phyloP scores from a whole-genome alignment of 2,888 invertebrate species.

The Drymonia ruficornis region DNA sequence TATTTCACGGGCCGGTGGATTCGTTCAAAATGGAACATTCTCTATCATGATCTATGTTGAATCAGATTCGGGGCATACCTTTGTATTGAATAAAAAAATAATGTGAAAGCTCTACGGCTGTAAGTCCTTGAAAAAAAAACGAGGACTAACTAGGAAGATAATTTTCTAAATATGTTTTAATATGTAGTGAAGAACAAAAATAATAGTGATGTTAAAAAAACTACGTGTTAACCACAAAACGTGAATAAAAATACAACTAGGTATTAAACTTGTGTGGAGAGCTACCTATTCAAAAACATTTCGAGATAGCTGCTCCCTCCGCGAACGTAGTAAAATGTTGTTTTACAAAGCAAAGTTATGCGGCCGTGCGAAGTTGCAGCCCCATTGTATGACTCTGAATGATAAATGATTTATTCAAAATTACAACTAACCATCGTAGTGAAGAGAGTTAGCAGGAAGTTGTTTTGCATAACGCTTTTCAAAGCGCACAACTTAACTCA shows the following conservation, averaged over 20 bases:
- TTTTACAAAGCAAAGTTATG: conserved; percentile 32
- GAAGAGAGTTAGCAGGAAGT: neutral
- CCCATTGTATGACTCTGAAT: conserved; percentile 33
- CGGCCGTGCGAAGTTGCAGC: conserved; percentile 25
- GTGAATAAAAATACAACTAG: too few species aligned
- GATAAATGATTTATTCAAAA: conserved; percentile 43
- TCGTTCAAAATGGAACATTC: conserved; percentile 38
- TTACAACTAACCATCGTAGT: conserved; percentile 25
- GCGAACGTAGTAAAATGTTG: conserved; percentile 31
- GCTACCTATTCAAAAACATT: conserved; percentile 21
- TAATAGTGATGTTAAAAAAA: too few species aligned
- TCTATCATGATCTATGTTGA: conserved; percentile 41
- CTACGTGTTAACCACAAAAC: too few species aligned
- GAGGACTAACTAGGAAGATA: too few species aligned
- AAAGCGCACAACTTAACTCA: too few species aligned
- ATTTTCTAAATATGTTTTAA: too few species aligned
- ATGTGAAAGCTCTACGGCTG: neutral
- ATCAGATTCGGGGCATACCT: conserved; percentile 10
- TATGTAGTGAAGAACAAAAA: too few species aligned
- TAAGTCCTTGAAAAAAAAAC: too few species aligned
- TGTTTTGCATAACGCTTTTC: too few species aligned
- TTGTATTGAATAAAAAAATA: conserved; percentile 2
- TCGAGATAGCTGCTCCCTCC: conserved; percentile 13
- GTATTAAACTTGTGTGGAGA: conserved; percentile 1
- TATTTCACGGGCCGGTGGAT: conserved; percentile 61